phyloP scores from a whole-genome alignment of 2,888 invertebrate genomes.

The Melipona beecheii region DNA sequence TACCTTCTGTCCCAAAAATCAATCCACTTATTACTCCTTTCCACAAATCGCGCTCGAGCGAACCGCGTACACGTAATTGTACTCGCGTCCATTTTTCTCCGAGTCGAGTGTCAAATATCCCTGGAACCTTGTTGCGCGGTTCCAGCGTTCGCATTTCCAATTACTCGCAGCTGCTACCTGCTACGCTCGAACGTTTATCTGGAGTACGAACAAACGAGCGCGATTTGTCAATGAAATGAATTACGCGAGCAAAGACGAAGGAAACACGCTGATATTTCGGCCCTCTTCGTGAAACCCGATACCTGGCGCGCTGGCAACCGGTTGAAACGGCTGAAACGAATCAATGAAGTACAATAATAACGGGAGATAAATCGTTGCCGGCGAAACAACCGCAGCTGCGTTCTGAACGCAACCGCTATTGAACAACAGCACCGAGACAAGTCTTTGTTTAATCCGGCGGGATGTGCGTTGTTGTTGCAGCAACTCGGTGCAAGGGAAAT shows the following conservation, averaged over 20 bases:
- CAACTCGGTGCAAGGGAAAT: neutral
- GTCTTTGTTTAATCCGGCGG: neutral
- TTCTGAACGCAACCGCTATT: slow-evolving; percentile 24
- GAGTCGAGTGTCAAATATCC: neutral
- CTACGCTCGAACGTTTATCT: slow-evolving; percentile 38
- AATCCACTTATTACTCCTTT: neutral
- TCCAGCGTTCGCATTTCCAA: slow-evolving; percentile 19
- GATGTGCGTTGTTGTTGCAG: too few relatives aligned
- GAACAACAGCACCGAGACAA: neutral
- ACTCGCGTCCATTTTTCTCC: neutral
- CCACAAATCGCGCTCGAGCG: neutral
- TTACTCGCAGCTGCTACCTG: slow-evolving; percentile 24
- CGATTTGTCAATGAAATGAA: slow-evolving; percentile 46
- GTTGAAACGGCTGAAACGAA: slow-evolving; percentile 16
- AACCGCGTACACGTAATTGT: neutral
- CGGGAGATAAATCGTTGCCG: slow-evolving; percentile 34
- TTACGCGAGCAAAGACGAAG: slow-evolving; percentile 19
- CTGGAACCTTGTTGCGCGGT: neutral
- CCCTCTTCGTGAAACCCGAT: slow-evolving; percentile 37
- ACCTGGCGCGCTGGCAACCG: slow-evolving; percentile 4
- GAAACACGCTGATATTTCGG: slow-evolving; percentile 32
- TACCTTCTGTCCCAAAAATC: neutral
- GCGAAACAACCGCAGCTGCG: slow-evolving; percentile 17
- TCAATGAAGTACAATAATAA: slow-evolving; percentile 30
- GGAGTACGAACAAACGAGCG: slow-evolving; percentile 31